Base-by-base conservation (phyloP, 2,797 vertebrate genomes). In the Oceanodroma leucorhoa region DNA sequence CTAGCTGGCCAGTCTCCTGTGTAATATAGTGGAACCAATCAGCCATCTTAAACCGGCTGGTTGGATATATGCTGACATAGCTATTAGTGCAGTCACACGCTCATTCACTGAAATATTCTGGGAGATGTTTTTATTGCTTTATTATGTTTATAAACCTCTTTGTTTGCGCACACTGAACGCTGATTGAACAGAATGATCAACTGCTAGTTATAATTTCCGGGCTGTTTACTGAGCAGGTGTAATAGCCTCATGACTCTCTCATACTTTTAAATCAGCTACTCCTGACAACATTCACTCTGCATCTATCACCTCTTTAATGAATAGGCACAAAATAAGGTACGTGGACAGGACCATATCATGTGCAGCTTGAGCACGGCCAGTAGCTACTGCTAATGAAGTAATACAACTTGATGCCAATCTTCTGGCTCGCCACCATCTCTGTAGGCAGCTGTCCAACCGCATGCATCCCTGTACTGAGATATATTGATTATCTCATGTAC, bases 1-100 rank as follows among this genome's bases (percentile, higher is more conserved):
- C 67, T 93, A 67, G 79, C 81, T 88, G 51, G 36, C 43, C 64
- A 69, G 78, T 92, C 83, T 97, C 82, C 79, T 91, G 83, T 88
- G 79, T 93, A 95, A 96, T 93, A 53, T 9, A 90, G 83, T 92
- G 90, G 92, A 97, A 97, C 92, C 88, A 92, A 96, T 91, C 75
- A 78, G 71, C 51, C 61, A 73, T 94, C 71, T 95, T 93, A 90
- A 95, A 86, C 76, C 27, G 80, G 45, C 82, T 96, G 90, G 85
- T 88, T 77, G 70, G 75, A 87, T 87, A 46, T 19, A 60, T n/a
- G 30, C 69, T 45, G 24, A 64, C 82, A 32, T 67, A 83, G 90
- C 66, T 96, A 71, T 91, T 95, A 95, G 75, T 11, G 11, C 26
- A 43, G 72, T 85, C 91, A 95, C 80, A 94, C 58, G 23, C 58